Base-by-base conservation (phyloP, 2,113 vertebrate genomes). In the Rattus rattus region DNA sequence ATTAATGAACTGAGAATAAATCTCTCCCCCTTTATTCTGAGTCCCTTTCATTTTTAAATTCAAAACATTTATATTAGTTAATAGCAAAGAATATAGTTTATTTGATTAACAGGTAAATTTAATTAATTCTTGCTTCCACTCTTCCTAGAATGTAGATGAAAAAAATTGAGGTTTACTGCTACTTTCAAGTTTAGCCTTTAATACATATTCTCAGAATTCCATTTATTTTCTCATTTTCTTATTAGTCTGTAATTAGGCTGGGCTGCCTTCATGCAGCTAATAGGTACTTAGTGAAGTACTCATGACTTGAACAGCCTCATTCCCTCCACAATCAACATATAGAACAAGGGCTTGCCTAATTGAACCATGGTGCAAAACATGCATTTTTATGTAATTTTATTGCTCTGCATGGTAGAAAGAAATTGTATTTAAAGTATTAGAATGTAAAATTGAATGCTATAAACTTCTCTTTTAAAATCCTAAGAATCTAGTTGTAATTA, bases 151-250 rank as follows among this genome's bases (percentile, higher is more conserved):
- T 93, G 6, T 80, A 63, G 24, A 92, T 77, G n/a, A 36, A 90
- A 0, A 20, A 13, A 69, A 92, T 28, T 49, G 11, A 79, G 0
- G 77, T 84, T 76, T 91, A 5, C 22, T 56, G 24, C 49, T 39
- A 91, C 0, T 88, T 90, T 54, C 65, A 92, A 52, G 1, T 69
- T 47, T 88, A 59, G 6, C 2, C 83, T 59, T 43, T 54, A 72
- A 77, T 47, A 24, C 9, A 30, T 86, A 59, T n/a, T 3, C 7
- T 83, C 61, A 87, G 13, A 81, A 93, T 61, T 89, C 16, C 43
- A 76, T 80, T 88, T 75, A 80, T 93, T 89, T 91, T 95, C 77
- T 96, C 72, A 89, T 81, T 96, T 91, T 76, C 3, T 67, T 85
- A 90, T 85, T n/a, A 94, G 47, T 52, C 33, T 90, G 1, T 30